A percentile compares a stretch with the other conserved stretches of the same genome.
phyloP scores from a whole-genome alignment of 2,888 invertebrate genomes.

The Stomorhina lunata region DNA sequence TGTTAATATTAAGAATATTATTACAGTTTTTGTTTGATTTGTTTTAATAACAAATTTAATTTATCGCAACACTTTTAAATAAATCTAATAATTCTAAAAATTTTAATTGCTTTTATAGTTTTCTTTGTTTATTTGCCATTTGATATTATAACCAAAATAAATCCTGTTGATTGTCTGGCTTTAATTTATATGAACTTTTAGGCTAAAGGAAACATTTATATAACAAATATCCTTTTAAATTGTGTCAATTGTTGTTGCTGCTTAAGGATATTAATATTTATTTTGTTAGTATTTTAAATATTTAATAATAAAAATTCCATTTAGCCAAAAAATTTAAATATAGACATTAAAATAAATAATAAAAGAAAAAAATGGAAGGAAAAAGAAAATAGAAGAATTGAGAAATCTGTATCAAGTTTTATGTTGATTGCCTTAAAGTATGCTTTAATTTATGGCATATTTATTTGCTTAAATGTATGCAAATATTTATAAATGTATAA shows the following conservation, averaged over 20 bases:
- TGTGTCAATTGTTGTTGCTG: not conserved
- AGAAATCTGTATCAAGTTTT: not conserved
- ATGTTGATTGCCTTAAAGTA: conserved; percentile 33
- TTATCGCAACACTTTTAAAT: too few species aligned
- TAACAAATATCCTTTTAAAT: not conserved
- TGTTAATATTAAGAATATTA: too few species aligned
- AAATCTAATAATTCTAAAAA: too few species aligned
- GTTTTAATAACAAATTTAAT: too few species aligned
- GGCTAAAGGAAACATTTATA: too few species aligned
- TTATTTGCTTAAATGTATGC: conserved; percentile 31
- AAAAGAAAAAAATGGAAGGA: not conserved
- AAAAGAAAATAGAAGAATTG: not conserved
- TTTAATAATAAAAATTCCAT: not conserved
- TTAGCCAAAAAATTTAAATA: not conserved
- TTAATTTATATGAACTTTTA: too few species aligned
- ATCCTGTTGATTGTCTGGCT: too few species aligned
- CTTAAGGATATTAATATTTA: not conserved
- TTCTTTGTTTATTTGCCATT: too few species aligned
- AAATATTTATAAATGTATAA: conserved; percentile 11
- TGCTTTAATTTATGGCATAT: conserved; percentile 43
- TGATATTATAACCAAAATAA: too few species aligned
- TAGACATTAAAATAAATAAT: not conserved
- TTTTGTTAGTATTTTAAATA: conserved; percentile 7
- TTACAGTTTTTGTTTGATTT: too few species aligned
- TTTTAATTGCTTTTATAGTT: too few species aligned